A percentile compares a stretch with the other conserved stretches of the same genome.
phyloP scores from a whole-genome alignment of 2,888 invertebrate species.

The Latheticus oryzae region DNA sequence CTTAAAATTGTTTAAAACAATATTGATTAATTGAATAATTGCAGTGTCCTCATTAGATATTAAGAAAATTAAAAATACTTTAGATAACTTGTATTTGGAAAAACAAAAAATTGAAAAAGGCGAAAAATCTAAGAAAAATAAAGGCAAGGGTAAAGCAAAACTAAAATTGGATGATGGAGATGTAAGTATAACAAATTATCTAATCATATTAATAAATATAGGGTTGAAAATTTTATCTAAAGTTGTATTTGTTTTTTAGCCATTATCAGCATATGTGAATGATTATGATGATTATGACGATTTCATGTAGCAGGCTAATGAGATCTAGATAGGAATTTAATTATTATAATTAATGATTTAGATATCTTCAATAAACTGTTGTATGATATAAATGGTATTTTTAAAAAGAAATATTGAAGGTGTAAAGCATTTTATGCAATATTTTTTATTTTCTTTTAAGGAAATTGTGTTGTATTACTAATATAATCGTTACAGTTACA shows the following conservation, averaged over 20 bases:
- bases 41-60: slow-evolving; percentile 83
- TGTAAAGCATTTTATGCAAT: slow-evolving; percentile 31
- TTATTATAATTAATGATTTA: slow-evolving; percentile 25
- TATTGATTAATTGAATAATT: too few relatives aligned
- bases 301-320: slow-evolving; percentile 76
- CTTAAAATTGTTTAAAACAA: too few relatives aligned
- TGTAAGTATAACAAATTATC: slow-evolving; percentile 68
- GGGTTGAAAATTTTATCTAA: neutral
- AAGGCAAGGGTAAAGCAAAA: slow-evolving; percentile 83
- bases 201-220: slow-evolving; percentile 1
- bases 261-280: slow-evolving; percentile 76
- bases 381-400: slow-evolving; percentile 34
- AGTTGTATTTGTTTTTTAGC: slow-evolving; percentile 64
- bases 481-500: slow-evolving; percentile 25
- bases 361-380: slow-evolving; percentile 31
- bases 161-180: slow-evolving; percentile 81
- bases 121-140: slow-evolving; percentile 80
- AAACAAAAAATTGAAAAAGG: slow-evolving; percentile 89
- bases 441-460: slow-evolving; percentile 27
- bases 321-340: slow-evolving; percentile 33
- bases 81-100: slow-evolving; percentile 88
- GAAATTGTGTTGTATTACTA: slow-evolving; percentile 27
- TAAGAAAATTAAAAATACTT: slow-evolving; percentile 84
- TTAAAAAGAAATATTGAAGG: slow-evolving; percentile 26
- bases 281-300: slow-evolving; percentile 75